These are phyloP conservation scores for Pyrrhia umbra DNA, from an alignment of 2,888 invertebrate species.

Conservation along the genomic window DNA sequence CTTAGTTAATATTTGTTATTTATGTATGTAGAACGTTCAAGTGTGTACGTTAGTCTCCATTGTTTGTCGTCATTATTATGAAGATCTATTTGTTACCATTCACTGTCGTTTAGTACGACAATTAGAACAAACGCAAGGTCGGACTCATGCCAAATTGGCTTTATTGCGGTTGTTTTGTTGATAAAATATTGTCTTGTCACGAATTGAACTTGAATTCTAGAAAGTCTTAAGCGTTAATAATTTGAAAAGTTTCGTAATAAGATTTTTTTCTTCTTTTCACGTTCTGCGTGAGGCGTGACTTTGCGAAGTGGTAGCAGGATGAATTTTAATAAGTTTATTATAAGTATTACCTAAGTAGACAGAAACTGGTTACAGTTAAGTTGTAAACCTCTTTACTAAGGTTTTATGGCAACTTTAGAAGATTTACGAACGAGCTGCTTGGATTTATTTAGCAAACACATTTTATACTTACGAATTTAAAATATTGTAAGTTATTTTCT, in stretches of 20 bases:
- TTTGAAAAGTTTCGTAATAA: slow-evolving; percentile 37
- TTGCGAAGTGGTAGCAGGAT: slow-evolving; percentile 26
- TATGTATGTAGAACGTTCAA: slow-evolving; percentile 69
- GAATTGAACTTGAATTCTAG: slow-evolving; percentile 55
- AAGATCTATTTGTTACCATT: slow-evolving; percentile 75
- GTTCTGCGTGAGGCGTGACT: slow-evolving; percentile 25
- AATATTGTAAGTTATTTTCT: slow-evolving; percentile 18
- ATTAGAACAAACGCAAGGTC: slow-evolving; percentile 77
- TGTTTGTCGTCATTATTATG: slow-evolving; percentile 75
- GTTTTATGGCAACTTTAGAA: slow-evolving; percentile 41
- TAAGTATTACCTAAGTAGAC: slow-evolving; percentile 34
- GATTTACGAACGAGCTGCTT: slow-evolving; percentile 32
- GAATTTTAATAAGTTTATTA: slow-evolving; percentile 52
- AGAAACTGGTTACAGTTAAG: slow-evolving; percentile 36
- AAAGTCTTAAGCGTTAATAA: slow-evolving; percentile 30
- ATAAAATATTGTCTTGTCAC: slow-evolving; percentile 55
- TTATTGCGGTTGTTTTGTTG: slow-evolving; percentile 43
- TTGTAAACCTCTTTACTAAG: slow-evolving; percentile 45
- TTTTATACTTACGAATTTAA: slow-evolving; percentile 28
- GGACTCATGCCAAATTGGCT: slow-evolving; percentile 62
- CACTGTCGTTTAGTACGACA: slow-evolving; percentile 73
- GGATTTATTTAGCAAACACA: slow-evolving; percentile 25
- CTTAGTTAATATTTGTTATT: slow-evolving; percentile 63
- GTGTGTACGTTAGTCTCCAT: slow-evolving; percentile 68
- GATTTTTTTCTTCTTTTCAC: slow-evolving; percentile 43